Conservation (phyloP, 2,797 vertebrate species). For the Corythornis leucogaster region DNA sequence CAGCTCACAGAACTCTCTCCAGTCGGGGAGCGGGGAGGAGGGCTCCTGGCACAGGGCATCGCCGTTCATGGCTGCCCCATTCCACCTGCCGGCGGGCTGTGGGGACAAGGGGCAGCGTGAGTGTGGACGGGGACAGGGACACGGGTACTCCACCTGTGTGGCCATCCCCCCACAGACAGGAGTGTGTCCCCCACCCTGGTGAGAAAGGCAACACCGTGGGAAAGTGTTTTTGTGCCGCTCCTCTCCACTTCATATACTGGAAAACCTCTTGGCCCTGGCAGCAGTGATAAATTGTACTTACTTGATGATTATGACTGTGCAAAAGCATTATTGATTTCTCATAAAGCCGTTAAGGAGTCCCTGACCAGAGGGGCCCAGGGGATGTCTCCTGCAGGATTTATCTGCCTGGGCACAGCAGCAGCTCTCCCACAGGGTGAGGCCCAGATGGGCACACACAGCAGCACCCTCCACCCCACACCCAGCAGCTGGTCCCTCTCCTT, state of each 20-base stretch:
- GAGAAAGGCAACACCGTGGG: accelerated
- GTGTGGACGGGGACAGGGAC: too few relatives aligned
- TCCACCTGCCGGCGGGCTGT: constrained; percentile 72
- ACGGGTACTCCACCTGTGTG: accelerated
- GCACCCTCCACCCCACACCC: neutral
- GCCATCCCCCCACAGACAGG: accelerated
- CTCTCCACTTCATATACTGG: neutral
- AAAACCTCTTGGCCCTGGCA: neutral
- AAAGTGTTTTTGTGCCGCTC: neutral
- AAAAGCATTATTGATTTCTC: constrained; percentile 66
- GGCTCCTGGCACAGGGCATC: constrained; percentile 84
- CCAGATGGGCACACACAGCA: neutral
- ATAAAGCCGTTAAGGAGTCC: constrained; percentile 48
- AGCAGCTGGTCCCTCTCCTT: neutral
- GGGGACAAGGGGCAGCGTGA: neutral
- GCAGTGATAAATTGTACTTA: constrained; percentile 54
- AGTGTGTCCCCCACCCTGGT: accelerated
- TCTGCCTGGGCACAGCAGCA: neutral
- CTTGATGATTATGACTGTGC: constrained; percentile 43
- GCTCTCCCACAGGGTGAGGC: neutral
- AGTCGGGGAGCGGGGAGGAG: constrained; percentile 87
- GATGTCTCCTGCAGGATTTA: neutral
- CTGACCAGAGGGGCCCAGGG: neutral
- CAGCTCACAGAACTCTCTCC: constrained; percentile 97
- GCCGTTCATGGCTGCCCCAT: constrained; percentile 86